Evolutionary conservation across 64 coral and sea anemone species (phyloP), one percentile per base, ranked within the genome.

Genomic region (Stichodactyla mertensii): DNA sequence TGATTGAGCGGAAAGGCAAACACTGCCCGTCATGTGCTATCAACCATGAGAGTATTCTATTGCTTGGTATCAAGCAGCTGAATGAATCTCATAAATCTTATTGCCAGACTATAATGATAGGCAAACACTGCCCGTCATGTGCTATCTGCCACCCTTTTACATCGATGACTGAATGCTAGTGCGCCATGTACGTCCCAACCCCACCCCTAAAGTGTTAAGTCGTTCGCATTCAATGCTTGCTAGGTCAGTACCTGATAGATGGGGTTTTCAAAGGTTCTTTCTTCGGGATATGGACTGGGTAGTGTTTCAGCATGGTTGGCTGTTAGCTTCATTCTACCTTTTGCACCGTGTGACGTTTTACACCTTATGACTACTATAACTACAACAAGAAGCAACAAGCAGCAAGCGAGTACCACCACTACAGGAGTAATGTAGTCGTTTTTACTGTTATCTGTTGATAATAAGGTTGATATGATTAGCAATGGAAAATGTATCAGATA

Each of bases 191-290:
- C 36, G 36, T 45, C 36, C 36, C 36, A 1, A 45, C 36, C 1
- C 36, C 36, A 3, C 36, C 36, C 36, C 3, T 45, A 45, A 45
- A 4, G 36, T 45, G 36, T 45, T 45, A 45, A 45, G 3, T 45
- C 36, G 36, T 45, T 45, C 36, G 36, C 3, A 45, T 3, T 45
- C 36, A 59, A 59, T 66, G 8, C 28, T 86, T 18, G 9, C 52
- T 0, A 20, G 24, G 1, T 59, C 9, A 23, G 22, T 74, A 95
- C 94, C 87, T 95, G 94, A 83, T 92, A 95, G 23, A 92, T 95
- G 52, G 94, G 94, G 79, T 95, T 95, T 57, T 92, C 94, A 87
- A 95, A 95, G 3, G 90, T 95, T 64, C 84, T 87, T 19, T 89
- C 87, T 19, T 92, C 84, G n/a, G 67, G 87, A 61, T 87, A 95